Evolutionary conservation across 64 coral and sea anemone genomes (phyloP).

Genomic region (Pachyseris speciosa): DNA sequence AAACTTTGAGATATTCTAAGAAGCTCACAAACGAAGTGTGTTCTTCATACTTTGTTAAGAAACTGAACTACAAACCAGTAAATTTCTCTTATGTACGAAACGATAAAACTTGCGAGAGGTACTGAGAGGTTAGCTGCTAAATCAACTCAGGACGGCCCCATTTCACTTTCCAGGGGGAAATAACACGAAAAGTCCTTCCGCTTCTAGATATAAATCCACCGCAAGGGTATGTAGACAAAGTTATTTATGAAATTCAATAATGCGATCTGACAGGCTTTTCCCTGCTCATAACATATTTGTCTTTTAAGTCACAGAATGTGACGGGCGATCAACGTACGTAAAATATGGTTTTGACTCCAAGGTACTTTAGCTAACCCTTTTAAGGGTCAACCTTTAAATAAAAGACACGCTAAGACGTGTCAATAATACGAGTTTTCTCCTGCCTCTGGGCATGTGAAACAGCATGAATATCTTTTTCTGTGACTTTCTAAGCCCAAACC

Average conservation of each 20-base stretch:
- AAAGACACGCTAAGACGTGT: neutral
- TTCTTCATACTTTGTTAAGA: neutral
- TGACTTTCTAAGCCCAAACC: neutral
- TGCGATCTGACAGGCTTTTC: slow-evolving; percentile 1
- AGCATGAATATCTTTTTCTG: neutral
- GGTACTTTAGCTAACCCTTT: slow-evolving; percentile 20
- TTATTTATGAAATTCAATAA: slow-evolving; percentile 45
- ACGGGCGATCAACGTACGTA: slow-evolving; percentile 19
- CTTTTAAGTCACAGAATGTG: neutral
- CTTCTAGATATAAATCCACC: neutral
- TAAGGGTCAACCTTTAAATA: slow-evolving; percentile 24
- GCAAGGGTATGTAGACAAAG: neutral
- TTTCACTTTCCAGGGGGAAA: neutral
- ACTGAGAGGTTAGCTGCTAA: neutral
- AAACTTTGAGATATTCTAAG: neutral
- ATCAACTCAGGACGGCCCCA: neutral
- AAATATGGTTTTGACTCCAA: slow-evolving; percentile 44
- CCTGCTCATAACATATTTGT: neutral
- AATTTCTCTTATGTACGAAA: no score
- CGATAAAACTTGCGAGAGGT: no score
- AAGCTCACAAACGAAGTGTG: neutral
- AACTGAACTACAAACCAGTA: neutral
- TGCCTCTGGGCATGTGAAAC: neutral
- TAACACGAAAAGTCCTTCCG: slow-evolving; percentile 1
- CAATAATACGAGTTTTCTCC: neutral